Evolutionary conservation across 2,888 invertebrate genomes (phyloP), one percentile per base, ranked within the genome.

Genomic region (Panorpa germanica): DNA sequence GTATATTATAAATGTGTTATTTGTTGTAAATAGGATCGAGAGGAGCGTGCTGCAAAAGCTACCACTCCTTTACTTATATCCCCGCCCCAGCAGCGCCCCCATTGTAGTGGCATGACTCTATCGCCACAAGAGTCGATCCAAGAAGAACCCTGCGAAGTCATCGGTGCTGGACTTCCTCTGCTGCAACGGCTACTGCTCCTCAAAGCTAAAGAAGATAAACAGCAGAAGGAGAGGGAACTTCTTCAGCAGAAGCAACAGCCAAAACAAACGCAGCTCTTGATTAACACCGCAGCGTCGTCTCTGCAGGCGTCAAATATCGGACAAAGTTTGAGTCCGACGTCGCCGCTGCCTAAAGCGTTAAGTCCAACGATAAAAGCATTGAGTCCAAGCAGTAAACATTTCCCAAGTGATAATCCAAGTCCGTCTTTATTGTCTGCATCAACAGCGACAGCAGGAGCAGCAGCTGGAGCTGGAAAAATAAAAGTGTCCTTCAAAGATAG

Each of bases 151-250:
- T 65, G 67, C 47, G 72, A 74, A 52, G 61, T 71, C 9, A 65
- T 72, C 32, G 74, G 73, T 27, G 70, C 70, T 37, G 72, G 72
- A 28, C 59, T 81, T 29, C 76, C 81, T 4, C 60, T 82, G 4
- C 52, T 77, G 14, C 80, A 83, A 50, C 61, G 81, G 38, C 59
- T 82, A 35, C 59, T 78, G 14, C 55, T 78, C 37, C 57, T 81
- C 26, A 80, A 81, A 57, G 70, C 74, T 17, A 77, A 75, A 53
- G 73, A 73, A 50, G 80, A 78, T 40, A 57, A 59, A 36, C 65
- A 66, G 27, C 52, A 59, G 32, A 58, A 57, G 39, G 27, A 29
- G 10, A 38, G 35, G 35, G 40, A 38, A 38, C 35, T 33, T 39
- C 39, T 39, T 42, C 43, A 47, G 49, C 50, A 49, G 49, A 40